Evolutionary conservation across 2,888 invertebrate species (phyloP), one percentile per base, ranked within the genome.

Genomic region (Neoascia interrupta): DNA sequence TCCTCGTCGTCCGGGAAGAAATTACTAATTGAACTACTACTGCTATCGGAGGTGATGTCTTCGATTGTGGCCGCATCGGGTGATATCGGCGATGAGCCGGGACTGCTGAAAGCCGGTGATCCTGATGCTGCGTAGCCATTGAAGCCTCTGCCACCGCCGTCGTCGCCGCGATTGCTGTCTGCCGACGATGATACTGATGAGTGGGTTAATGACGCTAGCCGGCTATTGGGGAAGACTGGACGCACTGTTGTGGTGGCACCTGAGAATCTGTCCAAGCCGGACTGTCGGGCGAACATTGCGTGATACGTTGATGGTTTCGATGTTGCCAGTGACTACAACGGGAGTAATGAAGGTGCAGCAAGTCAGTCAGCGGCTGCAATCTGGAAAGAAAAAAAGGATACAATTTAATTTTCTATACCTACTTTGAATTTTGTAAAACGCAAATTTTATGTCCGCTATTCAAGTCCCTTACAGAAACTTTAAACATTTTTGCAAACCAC

Each of bases 261-360:
- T 82, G 85, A 83, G 84, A 86, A 87, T 75, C 84, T 83, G 81
- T 83, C 85, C 84, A 85, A 84, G 81, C 84, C 85, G 83, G 87
- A 84, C 84, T 85, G 84, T 82, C 87, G 85, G 82, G 86, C 83
- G 86, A 87, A 88, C 88, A 88, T 88, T 84, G 84, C 86, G 70
- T 82, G 74, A 72, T 56, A 37, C 56, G 72, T 72, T 63, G 63
- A 66, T 72, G 49, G 47, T 47, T 72, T 66, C 47, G 49, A 47
- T 51, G 37, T 61, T 61, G 43, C 60, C 60, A 54, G 66, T 49
- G 53, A 73, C 45, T 73, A 51, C 66, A 79, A 68, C 79, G 79
- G 54, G 61, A 34, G 37, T 26, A 49, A 56, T 53, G 56, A 49
- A 18, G 58, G 43, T 41, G 31, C 3, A 8, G 31, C n/a, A n/a